Conservation (phyloP, 2,797 vertebrate species). For the Loris lydekkerianus region DNA sequence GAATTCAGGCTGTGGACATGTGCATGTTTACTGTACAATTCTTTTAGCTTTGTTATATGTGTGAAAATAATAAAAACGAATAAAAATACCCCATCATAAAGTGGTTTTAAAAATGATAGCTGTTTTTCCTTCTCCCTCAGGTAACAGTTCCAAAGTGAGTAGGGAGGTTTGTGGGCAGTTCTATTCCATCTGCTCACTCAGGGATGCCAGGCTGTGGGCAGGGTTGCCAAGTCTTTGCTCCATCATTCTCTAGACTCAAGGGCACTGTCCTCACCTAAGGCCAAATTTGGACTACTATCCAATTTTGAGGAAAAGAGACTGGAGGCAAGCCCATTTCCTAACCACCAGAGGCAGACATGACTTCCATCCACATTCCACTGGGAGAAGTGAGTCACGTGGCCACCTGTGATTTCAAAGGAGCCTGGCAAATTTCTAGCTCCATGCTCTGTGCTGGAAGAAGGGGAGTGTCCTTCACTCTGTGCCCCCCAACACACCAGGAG, state of each 20-base stretch:
- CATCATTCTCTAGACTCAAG: neutral
- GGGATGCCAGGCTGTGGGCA: constrained; percentile 41
- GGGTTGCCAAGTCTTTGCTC: neutral
- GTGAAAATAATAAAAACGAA: neutral
- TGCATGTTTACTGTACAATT: neutral
- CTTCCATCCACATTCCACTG: neutral
- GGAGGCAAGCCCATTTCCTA: too few species aligned
- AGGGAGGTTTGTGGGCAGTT: constrained; percentile 38
- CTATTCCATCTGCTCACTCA: constrained; percentile 50
- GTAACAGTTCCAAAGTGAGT: neutral
- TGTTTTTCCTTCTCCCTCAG: neutral
- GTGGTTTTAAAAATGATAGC: constrained; percentile 21
- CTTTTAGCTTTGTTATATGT: constrained; percentile 10
- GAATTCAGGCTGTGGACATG: neutral
- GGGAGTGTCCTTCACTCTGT: neutral
- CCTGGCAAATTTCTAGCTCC: neutral
- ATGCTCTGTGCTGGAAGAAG: neutral
- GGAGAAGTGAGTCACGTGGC: neutral
- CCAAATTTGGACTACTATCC: neutral
- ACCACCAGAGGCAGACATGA: neutral
- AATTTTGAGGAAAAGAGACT: neutral
- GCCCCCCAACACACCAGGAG: neutral
- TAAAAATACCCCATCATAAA: neutral
- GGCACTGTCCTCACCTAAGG: neutral
- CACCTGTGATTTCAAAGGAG: neutral